Base-by-base conservation (phyloP, 1,140 invertebrate species). In the Acromyrmex heyeri region DNA sequence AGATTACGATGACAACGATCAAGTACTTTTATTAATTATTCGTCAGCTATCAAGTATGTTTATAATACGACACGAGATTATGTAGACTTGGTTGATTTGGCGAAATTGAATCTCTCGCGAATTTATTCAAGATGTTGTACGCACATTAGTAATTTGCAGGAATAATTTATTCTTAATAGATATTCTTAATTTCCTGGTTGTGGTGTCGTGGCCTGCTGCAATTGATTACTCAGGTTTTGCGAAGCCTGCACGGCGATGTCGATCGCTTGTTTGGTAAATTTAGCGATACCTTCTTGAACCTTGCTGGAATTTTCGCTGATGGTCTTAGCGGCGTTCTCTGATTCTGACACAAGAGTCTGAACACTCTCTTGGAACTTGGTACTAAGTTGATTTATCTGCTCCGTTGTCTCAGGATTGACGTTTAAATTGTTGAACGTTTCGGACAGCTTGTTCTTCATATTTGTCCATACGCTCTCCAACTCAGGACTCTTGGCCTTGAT, bases 181-280 rank as follows among this genome's bases (percentile, higher is more conserved):
- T 34, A 0, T 78, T 6, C 21, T 73, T 61, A 30, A 83, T 61
- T 73, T 72, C 48, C 12, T 38, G 82, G 18, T 38, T 77, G 18
- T 5, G 44, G 59, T 21, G 12, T 30, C 34, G 83, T n/a, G 6
- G 88, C 72, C 38, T 92, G 83, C 73, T 92, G 86, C 30, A 94
- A 86, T 44, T 94, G 87, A 8, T 73, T 77, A 30, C 93, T 94
- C 1, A 94, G 65, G 59, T 91, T 93, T 12, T 93, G 82, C 0
- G 93, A 89, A 0, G 93, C 92, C 24, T 94, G 64, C 2, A 93
- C 89, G 4, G 92, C 93, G 38, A 94, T 87, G 14, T 94, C 92
- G 27, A 94, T 88, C 6, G 91, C 92, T n/a, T 93, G 86, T 79
- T 94, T 94, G 2, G 93, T 91, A n/a, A 94, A 90, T 14, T 92